A percentile compares a stretch with the other conserved stretches of the same genome.
These are phyloP conservation scores for Enteromius unitaeniatus DNA, from an alignment of 2,797 vertebrate species.

Conservation along the genomic window DNA sequence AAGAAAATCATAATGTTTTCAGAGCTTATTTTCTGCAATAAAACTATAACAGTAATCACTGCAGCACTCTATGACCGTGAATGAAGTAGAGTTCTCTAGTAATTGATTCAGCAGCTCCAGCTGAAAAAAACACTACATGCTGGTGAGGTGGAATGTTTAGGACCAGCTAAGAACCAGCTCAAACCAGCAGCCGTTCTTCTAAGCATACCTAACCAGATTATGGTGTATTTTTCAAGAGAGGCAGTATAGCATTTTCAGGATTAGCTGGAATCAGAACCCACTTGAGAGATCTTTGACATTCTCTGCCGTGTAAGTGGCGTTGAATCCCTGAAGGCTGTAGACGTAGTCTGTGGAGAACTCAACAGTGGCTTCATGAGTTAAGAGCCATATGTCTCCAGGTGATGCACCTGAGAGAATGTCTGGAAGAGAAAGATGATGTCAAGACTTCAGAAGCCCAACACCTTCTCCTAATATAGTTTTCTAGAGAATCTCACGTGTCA, in stretches of 20 bases:
- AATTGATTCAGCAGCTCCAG: neutral
- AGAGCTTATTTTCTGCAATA: neutral
- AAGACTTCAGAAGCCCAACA: conserved; percentile 32
- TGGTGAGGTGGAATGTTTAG: too few species aligned
- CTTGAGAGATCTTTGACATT: conserved; percentile 75
- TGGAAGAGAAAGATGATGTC: conserved; percentile 61
- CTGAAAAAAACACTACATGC: too few species aligned
- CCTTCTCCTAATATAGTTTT: neutral
- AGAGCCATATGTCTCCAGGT: conserved; percentile 80
- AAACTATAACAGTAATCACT: neutral
- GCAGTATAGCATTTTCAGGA: neutral
- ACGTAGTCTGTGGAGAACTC: conserved; percentile 78
- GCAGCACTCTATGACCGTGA: neutral
- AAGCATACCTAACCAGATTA: too few species aligned
- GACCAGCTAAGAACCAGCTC: too few species aligned
- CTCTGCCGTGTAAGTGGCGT: conserved; percentile 77
- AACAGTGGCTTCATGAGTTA: conserved; percentile 83
- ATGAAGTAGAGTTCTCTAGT: neutral
- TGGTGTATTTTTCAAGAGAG: too few species aligned
- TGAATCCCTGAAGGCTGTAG: conserved; percentile 81
- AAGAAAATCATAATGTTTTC: too few species aligned
- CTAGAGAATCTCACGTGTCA: conserved; percentile 77
- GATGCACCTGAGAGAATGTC: conserved; percentile 80
- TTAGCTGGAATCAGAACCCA: conserved; percentile 68
- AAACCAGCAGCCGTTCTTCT: too few species aligned